Evolutionary conservation across 2,797 vertebrate genomes (phyloP), one percentile per base, ranked within the genome.

Genomic region (Phataginus tetradactyla): DNA sequence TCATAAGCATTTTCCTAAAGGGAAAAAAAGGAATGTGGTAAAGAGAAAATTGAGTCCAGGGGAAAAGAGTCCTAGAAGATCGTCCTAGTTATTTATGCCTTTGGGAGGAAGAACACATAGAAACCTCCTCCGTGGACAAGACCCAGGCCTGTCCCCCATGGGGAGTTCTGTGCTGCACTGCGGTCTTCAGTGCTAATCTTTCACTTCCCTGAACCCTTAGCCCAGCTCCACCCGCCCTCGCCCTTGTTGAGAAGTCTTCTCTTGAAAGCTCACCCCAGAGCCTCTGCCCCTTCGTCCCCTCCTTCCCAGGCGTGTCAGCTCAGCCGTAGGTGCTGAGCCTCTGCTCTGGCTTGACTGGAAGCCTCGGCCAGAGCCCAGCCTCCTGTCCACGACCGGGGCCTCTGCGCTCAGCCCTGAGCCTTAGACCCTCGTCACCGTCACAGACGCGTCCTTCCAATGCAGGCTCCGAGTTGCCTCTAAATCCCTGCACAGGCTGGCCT

Each of bases 41-140:
- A 78, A 90, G 63, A 80, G 51, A 94, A 96, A 51, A 91, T 79
- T 75, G 74, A 96, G 59, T 91, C 68, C 39, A 61, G 61, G 23
- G 59, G n/a, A 4, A 71, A 85, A 78, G 49, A 66, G 32, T 85
- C 49, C 27, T 80, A 61, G 85, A 88, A 94, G 42, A 74, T 68
- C 37, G 42, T 39, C 32, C 66, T 63, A 71, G 57, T 81, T 69
- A 74, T 84, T 53, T 90, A 0, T 80, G 34, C 27, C 34, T 59
- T 90, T 71, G 51, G 72, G 64, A 92, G 49, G 68, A 78, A 77
- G 21, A 89, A 42, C 25, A 7, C 74, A 83, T 5, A 53, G 83
- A 89, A 83, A 63, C n/a, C 25, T 74, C 15, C 18, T 10, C 74
- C 11, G 39, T 53, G 42, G 18, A 2, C 21, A n/a, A 29, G 80